Base-by-base conservation (phyloP, 1,140 invertebrate genomes). In the Chlorops oryzae region DNA sequence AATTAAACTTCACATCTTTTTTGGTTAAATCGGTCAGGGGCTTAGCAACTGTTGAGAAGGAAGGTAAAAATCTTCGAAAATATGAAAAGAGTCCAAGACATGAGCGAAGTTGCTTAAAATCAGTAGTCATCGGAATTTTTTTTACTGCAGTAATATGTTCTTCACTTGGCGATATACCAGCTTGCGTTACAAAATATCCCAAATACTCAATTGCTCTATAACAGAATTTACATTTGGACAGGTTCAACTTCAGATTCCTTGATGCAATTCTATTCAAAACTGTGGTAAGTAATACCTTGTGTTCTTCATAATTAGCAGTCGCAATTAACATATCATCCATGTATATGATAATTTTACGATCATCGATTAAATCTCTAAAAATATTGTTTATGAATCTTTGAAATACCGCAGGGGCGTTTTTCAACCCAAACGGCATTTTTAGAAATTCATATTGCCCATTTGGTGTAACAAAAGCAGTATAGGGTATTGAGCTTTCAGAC, bases 401-500 rank as follows among this genome's bases (percentile, higher is more conserved):
- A 32, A 50, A 50, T 18, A 32, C 27, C 17, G 48, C 39, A 9
- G 52, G 52, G 1, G 20, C 20, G 18, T 34, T 39, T 22, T 40
- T 44, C 10, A 67, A 37, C 5, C 64, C 65, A 44, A 65, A 67
- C 1, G 64, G 63, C 10, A 65, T 47, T 5, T 49, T 45, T 3
- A 42, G 23, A 45, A 59, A 70, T 46, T 64, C 59, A 27, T 55
- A 78, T 22, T 66, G 61, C 5, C 73, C 65, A 13, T 62, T 25
- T 1, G 59, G 61, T 35, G 59, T 66, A 3, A 63, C 52, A 45
- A 73, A 73, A 2, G 65, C 58, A 0, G 64, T 66, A 43, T 65
- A 58, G n/a, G 59, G 57, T 18, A 60, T 62, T 2, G 56, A 57
- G 2, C 62, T 44, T 5, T 52, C n/a, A 3, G 32, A 17, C 5